These are phyloP conservation scores for Brassicogethes aeneus DNA, from an alignment of 2,888 invertebrate species.

Conservation along the genomic window DNA sequence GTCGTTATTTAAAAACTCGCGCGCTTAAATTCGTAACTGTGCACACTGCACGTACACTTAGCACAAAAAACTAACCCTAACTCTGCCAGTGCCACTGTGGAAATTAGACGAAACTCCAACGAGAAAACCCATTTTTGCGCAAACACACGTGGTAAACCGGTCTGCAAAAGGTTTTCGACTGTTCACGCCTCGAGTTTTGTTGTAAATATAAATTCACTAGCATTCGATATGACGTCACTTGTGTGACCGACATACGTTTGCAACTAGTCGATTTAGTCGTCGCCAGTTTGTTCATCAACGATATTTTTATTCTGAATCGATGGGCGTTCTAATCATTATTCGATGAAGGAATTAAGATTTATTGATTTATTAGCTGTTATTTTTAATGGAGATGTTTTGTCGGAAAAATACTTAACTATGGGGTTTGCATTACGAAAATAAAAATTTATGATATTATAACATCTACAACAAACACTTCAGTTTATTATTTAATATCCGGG, in stretches of 20 bases:
- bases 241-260: constrained; percentile 14
- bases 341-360: too few species aligned
- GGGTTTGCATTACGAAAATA: too few species aligned
- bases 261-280: constrained; percentile 18
- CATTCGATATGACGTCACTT: constrained; percentile 27
- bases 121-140: constrained; percentile 14
- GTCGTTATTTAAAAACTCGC: constrained; percentile 4
- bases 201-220: constrained; percentile 30
- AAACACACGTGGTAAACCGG: constrained; percentile 17
- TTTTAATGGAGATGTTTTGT: too few species aligned
- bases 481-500: too few species aligned
- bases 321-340: too few species aligned
- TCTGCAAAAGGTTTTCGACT: constrained; percentile 18
- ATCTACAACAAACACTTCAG: too few species aligned
- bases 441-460: too few species aligned
- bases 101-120: too few species aligned
- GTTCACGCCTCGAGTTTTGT: constrained; percentile 16
- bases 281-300: constrained; percentile 13
- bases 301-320: constrained; percentile 8
- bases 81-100: too few species aligned
- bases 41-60: constrained; percentile 7
- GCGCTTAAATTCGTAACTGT: constrained; percentile 6
- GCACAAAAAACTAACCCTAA: constrained; percentile 7
- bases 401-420: too few species aligned
- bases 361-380: too few species aligned